Evolutionary conservation across 2,797 vertebrate genomes (phyloP).

Genomic region (Hapalemur alaotrensis): DNA sequence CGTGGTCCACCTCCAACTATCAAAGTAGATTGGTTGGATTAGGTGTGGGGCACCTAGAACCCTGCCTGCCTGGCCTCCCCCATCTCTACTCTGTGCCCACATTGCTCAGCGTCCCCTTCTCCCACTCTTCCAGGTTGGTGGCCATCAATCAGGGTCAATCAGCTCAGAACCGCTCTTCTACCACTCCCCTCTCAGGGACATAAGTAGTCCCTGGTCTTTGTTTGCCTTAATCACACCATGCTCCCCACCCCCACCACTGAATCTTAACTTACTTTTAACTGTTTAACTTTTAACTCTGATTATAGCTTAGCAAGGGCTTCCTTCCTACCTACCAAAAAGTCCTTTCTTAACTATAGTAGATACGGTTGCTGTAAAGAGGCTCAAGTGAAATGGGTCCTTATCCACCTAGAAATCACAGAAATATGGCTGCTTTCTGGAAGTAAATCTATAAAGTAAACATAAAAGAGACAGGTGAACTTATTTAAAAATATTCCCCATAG

Average conservation of each 20-base stretch:
- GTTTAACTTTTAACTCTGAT: background rate
- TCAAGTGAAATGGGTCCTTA: background rate
- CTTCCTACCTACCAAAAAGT: background rate
- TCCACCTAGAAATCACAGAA: background rate
- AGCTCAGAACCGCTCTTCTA: background rate
- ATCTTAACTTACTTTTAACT: background rate
- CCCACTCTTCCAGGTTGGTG: background rate
- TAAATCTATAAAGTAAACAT: slow-evolving; percentile 6
- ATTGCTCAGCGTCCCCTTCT: background rate
- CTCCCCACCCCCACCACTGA: background rate
- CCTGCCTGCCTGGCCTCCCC: background rate
- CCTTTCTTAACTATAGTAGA: background rate
- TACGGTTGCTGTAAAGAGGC: background rate
- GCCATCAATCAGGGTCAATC: background rate
- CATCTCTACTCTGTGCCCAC: background rate
- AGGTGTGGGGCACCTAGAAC: background rate
- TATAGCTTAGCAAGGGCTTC: background rate
- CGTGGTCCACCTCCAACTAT: background rate
- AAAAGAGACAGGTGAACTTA: background rate
- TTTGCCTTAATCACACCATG: background rate
- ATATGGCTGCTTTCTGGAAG: background rate
- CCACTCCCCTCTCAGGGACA: background rate
- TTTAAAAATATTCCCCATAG: background rate
- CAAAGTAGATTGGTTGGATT: background rate
- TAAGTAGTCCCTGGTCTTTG: background rate